Base-by-base conservation (phyloP, 2,888 invertebrate species). In the Erebia palarica region DNA sequence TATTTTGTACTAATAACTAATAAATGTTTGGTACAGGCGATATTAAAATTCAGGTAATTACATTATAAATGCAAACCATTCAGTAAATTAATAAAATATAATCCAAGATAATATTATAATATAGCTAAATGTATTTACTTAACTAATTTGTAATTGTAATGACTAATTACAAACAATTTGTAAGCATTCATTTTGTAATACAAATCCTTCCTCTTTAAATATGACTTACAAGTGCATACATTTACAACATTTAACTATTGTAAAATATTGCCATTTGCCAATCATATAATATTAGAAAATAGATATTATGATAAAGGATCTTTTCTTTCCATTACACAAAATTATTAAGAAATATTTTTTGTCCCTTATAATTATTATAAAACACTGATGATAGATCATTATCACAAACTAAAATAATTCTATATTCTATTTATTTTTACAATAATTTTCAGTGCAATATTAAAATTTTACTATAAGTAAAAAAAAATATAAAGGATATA, bases 401-500 rank as follows among this genome's bases (percentile, higher is more conserved):
- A 77, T 74, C 73, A 71, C 59, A 72, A 76, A 75, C 74, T 70
- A 75, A 84, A 79, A 82, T 86, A 84, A 87, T 86, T 85, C 85
- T 75, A 76, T 77, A 74, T 63, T 63, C 21, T 78, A 82, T 78
- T 77, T 81, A 78, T 81, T 80, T 81, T 79, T 80, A 78, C 83
- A 82, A 81, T 81, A 78, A 84, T 84, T 84, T 82, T 86, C 92
- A 88, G 92, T 92, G 92, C 92, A 92, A 92, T 92, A 92, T 88
- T 83, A 86, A 87, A 86, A 80, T 83, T 89, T 92, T 91, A 90
- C 91, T 92, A 78, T 90, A 90, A 92, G 91, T 91, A 88, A 92
- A 90, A 87, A n/a, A 81, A 76, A 78, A 72, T 78, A 77, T 68
- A 76, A 58, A 71, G 77, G 77, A 77, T 80, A 81, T 80, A 81